phyloP scores from a whole-genome alignment of 2,113 vertebrate genomes.

The Nematolebias whitei region DNA sequence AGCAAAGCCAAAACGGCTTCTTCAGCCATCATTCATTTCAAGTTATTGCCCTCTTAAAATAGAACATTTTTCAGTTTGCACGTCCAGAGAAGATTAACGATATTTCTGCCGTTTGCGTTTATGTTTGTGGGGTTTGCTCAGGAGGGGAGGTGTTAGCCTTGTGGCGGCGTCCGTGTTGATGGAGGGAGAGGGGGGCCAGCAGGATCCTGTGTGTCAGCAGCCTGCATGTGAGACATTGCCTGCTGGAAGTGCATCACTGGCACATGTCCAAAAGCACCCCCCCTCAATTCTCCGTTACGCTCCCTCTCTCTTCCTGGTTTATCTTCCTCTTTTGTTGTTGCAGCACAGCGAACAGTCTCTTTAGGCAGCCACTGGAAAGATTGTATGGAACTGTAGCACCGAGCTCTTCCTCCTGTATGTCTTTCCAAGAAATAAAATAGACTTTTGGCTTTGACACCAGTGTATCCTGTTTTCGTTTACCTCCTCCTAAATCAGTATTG shows the following conservation, averaged over 20 bases:
- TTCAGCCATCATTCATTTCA: constrained; percentile 17
- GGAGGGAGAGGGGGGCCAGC: constrained; percentile 63
- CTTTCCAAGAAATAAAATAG: constrained; percentile 29
- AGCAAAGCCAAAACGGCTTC: neutral
- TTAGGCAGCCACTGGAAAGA: constrained; percentile 54
- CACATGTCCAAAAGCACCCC: constrained; percentile 65
- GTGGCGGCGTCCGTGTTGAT: constrained; percentile 60
- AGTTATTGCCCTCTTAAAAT: constrained; percentile 7
- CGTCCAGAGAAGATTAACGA: constrained; percentile 12
- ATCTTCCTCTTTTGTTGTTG: constrained; percentile 76
- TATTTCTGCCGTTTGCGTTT: neutral
- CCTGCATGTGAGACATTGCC: constrained; percentile 66
- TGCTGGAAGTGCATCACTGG: constrained; percentile 79
- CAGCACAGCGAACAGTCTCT: constrained; percentile 62
- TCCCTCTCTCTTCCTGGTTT: constrained; percentile 66
- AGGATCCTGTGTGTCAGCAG: constrained; percentile 80
- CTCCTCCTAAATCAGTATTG: constrained; percentile 1
- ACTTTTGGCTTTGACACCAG: constrained; percentile 30
- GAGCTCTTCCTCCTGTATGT: constrained; percentile 37
- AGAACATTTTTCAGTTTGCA: neutral
- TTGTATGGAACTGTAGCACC: constrained; percentile 43
- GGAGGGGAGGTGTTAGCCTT: constrained; percentile 42
- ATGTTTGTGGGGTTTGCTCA: neutral
- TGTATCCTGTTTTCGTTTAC: constrained; percentile 7
- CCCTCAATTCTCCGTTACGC: constrained; percentile 16